Conservation (phyloP, 2,113 vertebrate species). For the Propithecus coquereli region DNA sequence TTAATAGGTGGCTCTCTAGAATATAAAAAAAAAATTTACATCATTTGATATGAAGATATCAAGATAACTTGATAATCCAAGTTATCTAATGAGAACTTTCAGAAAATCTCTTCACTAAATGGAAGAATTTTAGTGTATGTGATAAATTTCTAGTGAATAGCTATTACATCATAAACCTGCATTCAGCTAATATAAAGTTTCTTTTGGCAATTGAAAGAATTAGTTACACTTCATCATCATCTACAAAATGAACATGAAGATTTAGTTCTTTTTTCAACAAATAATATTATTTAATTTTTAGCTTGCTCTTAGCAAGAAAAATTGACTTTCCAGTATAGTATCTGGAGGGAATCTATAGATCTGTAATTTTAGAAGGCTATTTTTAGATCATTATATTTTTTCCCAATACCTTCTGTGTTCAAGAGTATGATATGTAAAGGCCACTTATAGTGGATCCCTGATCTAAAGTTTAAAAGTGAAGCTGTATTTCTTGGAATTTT, state of each 20-base stretch:
- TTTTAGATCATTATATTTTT: background rate
- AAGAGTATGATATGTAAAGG: background rate
- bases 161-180: background rate
- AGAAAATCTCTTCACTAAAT: slow-evolving; percentile 2
- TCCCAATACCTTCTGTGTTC: background rate
- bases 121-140: background rate
- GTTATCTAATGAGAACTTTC: slow-evolving; percentile 18
- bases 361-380: slow-evolving; percentile 11
- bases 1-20: background rate
- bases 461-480: background rate
- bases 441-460: background rate
- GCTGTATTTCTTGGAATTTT: background rate
- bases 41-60: background rate
- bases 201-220: slow-evolving; percentile 35
- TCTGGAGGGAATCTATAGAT: background rate
- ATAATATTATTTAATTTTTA: slow-evolving; percentile 27
- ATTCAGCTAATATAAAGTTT: slow-evolving; percentile 21
- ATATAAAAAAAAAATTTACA: background rate
- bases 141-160: background rate
- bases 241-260: background rate
- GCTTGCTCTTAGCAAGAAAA: slow-evolving; percentile 35
- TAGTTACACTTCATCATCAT: background rate
- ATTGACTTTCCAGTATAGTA: background rate
- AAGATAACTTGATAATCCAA: background rate
- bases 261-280: slow-evolving; percentile 29